Evolutionary conservation across 2,888 invertebrate genomes (phyloP), one percentile per base, ranked within the genome.

Genomic region (Sabatieria punctata): DNA sequence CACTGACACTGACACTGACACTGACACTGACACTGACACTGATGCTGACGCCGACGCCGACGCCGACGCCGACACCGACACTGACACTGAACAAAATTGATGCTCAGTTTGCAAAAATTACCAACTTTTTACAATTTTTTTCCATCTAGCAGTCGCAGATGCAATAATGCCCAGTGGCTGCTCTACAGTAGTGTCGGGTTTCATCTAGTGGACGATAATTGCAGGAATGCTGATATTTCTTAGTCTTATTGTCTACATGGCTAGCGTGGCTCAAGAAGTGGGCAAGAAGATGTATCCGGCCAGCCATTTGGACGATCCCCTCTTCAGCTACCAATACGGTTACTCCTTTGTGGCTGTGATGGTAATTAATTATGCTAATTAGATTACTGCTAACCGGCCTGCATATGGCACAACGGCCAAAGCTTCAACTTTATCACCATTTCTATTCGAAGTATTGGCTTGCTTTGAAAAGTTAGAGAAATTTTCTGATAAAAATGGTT

Each of bases 321-420:
- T 63, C n/a, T 64, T 63, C 47, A 53, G 58, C 45, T 61, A 58
- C 48, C 50, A 57, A 4, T 64, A 63, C 49, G 63, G 63, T 1
- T 60, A 53, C 44, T 59, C 59, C 4, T 60, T 63, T 41, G 56
- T 60, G 41, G 48, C 54, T n/a, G 37, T 63, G 8, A 61, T 62
- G 48, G 61, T 57, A 18, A 33, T 27, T 41, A 13, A 13, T n/a
- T 11, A 13, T n/a, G 11, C n/a, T 33, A n/a, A 33, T 33, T n/a
- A 33, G 33, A 13, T n/a, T 11, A n/a, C 33, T 13, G 33, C 33
- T 33, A 33, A 13, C 33, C 33, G 11, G n/a, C 11, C 33, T 13
- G n/a, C n/a, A n/a, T n/a, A n/a, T n/a, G n/a, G 33, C 33, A 33
- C 11, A 33, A 33, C 33, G n/a, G n/a, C 33, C n/a, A 33, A 33